Evolutionary conservation across 1,140 invertebrate species (phyloP), one percentile per base, ranked within the genome.

Genomic region (Nasonia longicornis): DNA sequence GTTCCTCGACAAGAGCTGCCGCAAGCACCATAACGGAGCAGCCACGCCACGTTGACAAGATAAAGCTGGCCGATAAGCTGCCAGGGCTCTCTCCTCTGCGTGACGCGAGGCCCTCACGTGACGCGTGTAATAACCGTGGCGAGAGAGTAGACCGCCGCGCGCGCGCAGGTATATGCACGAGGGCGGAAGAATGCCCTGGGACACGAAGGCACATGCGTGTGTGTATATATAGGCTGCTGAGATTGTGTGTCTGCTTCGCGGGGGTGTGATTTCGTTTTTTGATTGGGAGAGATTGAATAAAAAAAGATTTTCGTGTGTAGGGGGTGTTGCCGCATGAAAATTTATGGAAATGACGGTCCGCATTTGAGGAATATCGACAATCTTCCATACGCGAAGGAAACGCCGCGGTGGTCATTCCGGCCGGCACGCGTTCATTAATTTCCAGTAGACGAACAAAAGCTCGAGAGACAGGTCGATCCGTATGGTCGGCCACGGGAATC

Each of bases 41-140:
- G 87, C 86, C 10, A 26, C 64, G 64, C 22, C 64, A 67, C 64
- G 87, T 88, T 89, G 89, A 90, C 89, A 89, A 89, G 89, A 91
- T 90, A 88, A 87, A 89, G 87, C 86, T 86, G 83, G 85, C 86
- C 87, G 89, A 90, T 91, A 91, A 91, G 87, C 82, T 83, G 82
- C 83, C 87, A 86, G 85, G 85, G 87, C 20, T 58, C 52, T 58
- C 20, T 58, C 52, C 52, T 58, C 52, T 89, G 89, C 89, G 88
- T 90, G 89, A 90, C 87, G 85, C 84, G 84, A 74, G 85, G 84
- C 84, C 86, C 84, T 88, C 87, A 89, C 89, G 89, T 90, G 89
- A 91, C 87, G 89, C 90, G 90, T 91, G 88, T 90, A 91, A 91
- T 90, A 90, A 91, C 88, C 89, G 90, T 90, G 87, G 88, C 89